phyloP scores from a whole-genome alignment of 2,113 vertebrate genomes.

The Phylloscopus whistleri region DNA sequence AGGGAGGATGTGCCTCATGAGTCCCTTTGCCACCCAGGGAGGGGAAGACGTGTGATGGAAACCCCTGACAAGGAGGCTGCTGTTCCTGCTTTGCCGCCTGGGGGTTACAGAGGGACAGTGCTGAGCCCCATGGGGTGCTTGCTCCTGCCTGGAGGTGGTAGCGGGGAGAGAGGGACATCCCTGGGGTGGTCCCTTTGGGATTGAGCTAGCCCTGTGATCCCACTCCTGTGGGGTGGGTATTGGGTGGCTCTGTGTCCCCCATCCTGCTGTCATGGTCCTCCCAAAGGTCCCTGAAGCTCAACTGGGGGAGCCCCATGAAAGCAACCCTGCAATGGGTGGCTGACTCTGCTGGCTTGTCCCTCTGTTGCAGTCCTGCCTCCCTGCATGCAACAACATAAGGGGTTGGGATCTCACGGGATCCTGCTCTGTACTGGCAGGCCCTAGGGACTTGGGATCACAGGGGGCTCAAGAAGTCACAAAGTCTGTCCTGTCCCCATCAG shows the following conservation, averaged over 20 bases:
- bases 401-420: neutral
- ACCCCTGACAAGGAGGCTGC: neutral
- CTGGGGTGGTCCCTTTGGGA: neutral
- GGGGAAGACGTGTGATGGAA: neutral
- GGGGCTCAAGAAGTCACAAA: neutral
- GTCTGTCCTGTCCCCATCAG: neutral
- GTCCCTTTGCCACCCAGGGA: neutral
- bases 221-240: fast-evolving
- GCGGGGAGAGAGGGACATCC: neutral
- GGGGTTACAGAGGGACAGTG: neutral
- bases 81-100: neutral
- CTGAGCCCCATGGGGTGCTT: neutral
- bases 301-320: neutral
- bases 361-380: neutral
- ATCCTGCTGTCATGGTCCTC: neutral
- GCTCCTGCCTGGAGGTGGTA: neutral
- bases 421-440: neutral
- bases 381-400: neutral
- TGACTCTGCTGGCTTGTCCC: neutral
- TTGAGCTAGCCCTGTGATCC: neutral
- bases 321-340: neutral
- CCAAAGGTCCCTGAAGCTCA: neutral
- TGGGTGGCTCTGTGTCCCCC: neutral
- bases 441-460: neutral
- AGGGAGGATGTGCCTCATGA: neutral